Conservation (phyloP, 2,113 vertebrate species). For the Mohoua ochrocephala region DNA sequence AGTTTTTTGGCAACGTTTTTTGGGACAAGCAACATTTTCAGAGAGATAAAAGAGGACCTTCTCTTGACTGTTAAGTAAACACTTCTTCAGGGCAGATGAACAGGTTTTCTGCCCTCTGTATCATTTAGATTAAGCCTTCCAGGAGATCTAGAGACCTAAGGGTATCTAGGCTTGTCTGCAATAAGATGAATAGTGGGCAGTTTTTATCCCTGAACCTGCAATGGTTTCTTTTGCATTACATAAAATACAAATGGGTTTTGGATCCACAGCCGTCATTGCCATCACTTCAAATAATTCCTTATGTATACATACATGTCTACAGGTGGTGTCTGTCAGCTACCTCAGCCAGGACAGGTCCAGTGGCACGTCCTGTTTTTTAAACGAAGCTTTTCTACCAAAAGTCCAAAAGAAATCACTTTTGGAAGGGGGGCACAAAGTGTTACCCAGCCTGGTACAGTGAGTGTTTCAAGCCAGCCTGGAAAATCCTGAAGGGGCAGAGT, state of each 20-base stretch:
- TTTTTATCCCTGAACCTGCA: not conserved
- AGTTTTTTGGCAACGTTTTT: not conserved
- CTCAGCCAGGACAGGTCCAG: not conserved
- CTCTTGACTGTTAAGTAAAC: not conserved
- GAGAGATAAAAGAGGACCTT: not conserved
- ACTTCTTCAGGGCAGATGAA: not conserved
- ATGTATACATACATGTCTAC: accelerated
- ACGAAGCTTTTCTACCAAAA: not conserved
- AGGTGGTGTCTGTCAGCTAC: not conserved
- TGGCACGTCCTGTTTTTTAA: not conserved
- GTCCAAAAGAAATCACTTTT: not conserved
- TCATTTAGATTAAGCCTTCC: not conserved
- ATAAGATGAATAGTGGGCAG: not conserved
- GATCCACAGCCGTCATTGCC: not conserved
- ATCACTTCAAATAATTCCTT: not conserved
- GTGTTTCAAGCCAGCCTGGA: not conserved
- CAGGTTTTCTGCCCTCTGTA: not conserved
- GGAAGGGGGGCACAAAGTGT: not conserved
- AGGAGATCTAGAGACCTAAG: not conserved
- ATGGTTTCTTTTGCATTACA: not conserved
- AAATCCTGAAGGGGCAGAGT: not conserved
- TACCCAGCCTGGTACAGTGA: not conserved
- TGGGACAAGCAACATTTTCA: not conserved
- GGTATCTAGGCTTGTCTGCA: not conserved
- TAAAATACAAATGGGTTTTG: not conserved